A percentile compares a stretch with the other conserved stretches of the same genome.
These are phyloP conservation scores for Thecophora atra DNA, from an alignment of 2,888 invertebrate genomes.

Conservation along the genomic window DNA sequence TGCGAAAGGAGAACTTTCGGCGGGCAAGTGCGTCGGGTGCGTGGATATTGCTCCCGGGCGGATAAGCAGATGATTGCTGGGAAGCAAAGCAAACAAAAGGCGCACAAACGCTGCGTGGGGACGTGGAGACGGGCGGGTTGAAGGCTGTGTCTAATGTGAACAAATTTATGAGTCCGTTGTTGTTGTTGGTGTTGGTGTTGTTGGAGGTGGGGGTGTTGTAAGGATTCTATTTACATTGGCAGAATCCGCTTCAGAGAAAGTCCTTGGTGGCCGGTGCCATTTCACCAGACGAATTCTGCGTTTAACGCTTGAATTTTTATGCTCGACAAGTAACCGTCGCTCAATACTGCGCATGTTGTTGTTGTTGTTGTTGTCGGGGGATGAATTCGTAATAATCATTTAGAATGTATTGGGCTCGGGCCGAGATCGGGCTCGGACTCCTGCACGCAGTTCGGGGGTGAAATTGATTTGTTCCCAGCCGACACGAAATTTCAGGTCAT, in stretches of 20 bases:
- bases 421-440: background rate
- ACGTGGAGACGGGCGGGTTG: conserved; percentile 18
- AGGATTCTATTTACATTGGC: conserved; percentile 44
- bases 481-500: conserved; percentile 12
- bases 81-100: conserved; percentile 12
- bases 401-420: conserved; percentile 18
- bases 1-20: conserved; percentile 37
- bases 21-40: conserved; percentile 56
- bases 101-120: background rate
- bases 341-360: background rate
- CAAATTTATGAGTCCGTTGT: conserved; percentile 60
- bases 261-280: background rate
- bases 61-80: conserved; percentile 59
- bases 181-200: conserved; percentile 26
- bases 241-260: conserved; percentile 38
- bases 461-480: conserved; percentile 30
- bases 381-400: conserved; percentile 18
- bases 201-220: background rate
- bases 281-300: conserved; percentile 22
- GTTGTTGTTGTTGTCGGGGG: conserved; percentile 13
- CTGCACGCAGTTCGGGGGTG: conserved; percentile 12
- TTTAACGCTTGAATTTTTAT: conserved; percentile 42
- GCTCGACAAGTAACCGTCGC: conserved; percentile 26
- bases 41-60: conserved; percentile 64
- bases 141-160: conserved; percentile 60